Conservation (phyloP, 30 jellyfish, hydroid and myxozoan species). For the Pelagia noctiluca region DNA sequence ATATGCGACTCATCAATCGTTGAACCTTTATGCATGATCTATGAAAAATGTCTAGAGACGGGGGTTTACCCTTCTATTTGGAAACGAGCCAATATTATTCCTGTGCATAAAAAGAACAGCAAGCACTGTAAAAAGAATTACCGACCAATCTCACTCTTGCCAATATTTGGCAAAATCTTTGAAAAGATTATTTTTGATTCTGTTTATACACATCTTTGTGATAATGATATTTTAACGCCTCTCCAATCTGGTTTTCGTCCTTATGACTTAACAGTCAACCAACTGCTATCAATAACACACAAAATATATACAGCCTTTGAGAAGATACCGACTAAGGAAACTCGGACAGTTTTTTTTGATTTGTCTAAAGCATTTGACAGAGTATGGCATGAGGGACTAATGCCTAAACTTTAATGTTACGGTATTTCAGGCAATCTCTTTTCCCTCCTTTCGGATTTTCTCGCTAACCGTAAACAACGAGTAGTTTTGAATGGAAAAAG, state of each 20-base stretch:
- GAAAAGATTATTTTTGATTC: constrained; percentile 64
- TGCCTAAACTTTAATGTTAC: constrained; percentile 32
- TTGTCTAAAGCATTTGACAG: constrained; percentile 45
- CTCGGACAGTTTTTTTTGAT: constrained; percentile 46
- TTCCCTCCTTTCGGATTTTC: constrained; percentile 15
- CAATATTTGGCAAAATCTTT: constrained; percentile 73
- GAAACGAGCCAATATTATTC: constrained; percentile 60
- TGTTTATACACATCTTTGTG: constrained; percentile 51
- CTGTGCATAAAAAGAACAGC: constrained; percentile 61
- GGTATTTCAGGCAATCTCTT: constrained; percentile 44
- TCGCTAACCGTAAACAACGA: constrained; percentile 41
- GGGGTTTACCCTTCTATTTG: constrained; percentile 6
- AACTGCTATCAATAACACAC: constrained; percentile 49
- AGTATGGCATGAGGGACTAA: constrained; percentile 51
- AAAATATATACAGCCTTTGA: constrained; percentile 48
- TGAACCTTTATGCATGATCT: constrained; percentile 25
- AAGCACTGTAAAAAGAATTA: not conserved
- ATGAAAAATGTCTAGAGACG: constrained; percentile 20
- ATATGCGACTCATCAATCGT: constrained; percentile 36
- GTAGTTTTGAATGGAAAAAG: constrained; percentile 46
- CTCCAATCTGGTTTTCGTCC: constrained; percentile 70
- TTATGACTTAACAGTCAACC: constrained; percentile 52
- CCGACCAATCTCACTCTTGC: not conserved
- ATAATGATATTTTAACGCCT: constrained; percentile 43
- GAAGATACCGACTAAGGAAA: constrained; percentile 40